Evolutionary conservation across 2,888 invertebrate species (phyloP).

Genomic region (Andrena praecox): DNA sequence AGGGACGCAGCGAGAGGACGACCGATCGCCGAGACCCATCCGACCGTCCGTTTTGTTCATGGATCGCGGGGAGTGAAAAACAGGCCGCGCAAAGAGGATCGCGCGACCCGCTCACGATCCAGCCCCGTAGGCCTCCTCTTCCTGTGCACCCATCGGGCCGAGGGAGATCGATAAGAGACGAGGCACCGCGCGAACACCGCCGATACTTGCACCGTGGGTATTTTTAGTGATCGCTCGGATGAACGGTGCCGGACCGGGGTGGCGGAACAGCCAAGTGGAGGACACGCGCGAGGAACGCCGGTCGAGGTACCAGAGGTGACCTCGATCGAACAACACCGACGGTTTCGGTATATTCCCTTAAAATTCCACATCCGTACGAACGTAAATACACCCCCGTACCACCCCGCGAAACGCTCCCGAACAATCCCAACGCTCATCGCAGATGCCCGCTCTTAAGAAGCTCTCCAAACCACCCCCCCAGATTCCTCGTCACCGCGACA

Average conservation of each 20-base stretch:
- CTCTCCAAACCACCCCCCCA: no score
- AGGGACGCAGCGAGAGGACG: slow-evolving; percentile 14
- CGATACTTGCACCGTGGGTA: slow-evolving; percentile 42
- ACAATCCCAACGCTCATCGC: no score
- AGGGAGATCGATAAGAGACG: slow-evolving; percentile 57
- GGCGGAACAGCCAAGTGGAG: background rate
- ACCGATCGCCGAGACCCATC: slow-evolving; percentile 24
- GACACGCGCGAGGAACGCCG: no score
- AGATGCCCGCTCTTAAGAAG: no score
- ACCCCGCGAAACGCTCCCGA: no score
- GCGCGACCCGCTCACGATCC: slow-evolving; percentile 53
- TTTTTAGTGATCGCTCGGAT: slow-evolving; percentile 5
- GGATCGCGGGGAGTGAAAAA: slow-evolving; percentile 44
- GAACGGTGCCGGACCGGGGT: background rate
- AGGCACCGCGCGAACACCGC: slow-evolving; percentile 40
- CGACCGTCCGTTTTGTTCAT: slow-evolving; percentile 45
- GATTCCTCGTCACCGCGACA: no score
- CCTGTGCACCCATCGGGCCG: slow-evolving; percentile 28
- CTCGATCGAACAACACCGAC: no score
- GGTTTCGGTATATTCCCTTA: no score
- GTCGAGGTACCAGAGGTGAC: no score
- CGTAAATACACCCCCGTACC: no score
- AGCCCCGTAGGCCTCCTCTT: slow-evolving; percentile 40
- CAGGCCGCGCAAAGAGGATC: slow-evolving; percentile 58
- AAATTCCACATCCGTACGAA: no score